Evolutionary conservation across 2,113 vertebrate genomes (phyloP).

Genomic region (Calcarius ornatus): DNA sequence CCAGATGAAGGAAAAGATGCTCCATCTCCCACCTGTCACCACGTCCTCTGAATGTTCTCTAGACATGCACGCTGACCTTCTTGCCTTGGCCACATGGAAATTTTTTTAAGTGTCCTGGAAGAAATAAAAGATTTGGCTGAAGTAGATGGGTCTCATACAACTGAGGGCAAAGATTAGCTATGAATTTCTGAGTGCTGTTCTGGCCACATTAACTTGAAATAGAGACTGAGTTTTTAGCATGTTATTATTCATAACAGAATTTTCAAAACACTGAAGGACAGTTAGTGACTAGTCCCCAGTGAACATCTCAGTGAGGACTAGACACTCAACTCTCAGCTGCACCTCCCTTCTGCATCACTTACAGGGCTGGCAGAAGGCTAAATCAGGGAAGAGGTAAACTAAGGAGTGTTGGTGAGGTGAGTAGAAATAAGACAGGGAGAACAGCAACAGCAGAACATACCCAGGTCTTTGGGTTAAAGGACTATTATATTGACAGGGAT

Average conservation of each 20-base stretch:
- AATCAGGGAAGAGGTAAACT: not conserved
- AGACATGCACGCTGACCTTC: not conserved
- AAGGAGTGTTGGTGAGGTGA: not conserved
- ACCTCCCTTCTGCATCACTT: not conserved
- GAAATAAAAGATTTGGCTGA: not conserved
- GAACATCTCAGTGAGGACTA: not conserved
- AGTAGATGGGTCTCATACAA: not conserved
- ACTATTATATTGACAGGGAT: not conserved
- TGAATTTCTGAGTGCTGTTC: not conserved
- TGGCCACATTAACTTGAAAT: not conserved
- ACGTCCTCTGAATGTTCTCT: not conserved
- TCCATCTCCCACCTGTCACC: not conserved
- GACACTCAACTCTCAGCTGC: not conserved
- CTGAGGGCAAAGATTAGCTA: not conserved
- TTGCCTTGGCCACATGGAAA: not conserved
- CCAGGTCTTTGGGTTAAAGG: constrained; percentile 2
- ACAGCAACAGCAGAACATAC: constrained; percentile 39
- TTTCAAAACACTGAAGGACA: not conserved
- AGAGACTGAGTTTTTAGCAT: not conserved
- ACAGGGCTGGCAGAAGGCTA: not conserved
- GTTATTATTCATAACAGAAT: not conserved
- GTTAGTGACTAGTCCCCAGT: not conserved
- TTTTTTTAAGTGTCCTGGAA: not conserved
- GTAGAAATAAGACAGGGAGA: not conserved
- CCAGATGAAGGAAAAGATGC: not conserved